Evolutionary conservation across 1,140 invertebrate genomes (phyloP).

Genomic region (Dolichoris vasculosae): DNA sequence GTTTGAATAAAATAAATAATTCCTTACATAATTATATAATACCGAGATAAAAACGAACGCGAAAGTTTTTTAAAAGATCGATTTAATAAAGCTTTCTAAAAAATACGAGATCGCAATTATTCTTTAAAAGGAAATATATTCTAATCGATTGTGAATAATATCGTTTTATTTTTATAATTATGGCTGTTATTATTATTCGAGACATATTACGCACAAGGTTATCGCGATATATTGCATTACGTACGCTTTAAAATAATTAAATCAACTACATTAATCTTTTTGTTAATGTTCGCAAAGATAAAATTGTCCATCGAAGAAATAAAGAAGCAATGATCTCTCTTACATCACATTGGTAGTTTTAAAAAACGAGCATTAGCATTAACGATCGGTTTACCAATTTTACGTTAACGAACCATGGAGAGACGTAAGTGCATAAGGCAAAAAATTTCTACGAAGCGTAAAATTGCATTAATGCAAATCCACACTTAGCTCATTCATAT

Average conservation of each 20-base stretch:
- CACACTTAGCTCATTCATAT: neutral
- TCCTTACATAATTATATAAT: too few relatives aligned
- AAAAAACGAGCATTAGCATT: conserved; percentile 2
- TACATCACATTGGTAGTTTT: neutral
- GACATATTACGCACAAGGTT: too few relatives aligned
- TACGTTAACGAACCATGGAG: neutral
- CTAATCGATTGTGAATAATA: too few relatives aligned
- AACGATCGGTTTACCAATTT: conserved; percentile 8
- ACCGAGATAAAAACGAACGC: too few relatives aligned
- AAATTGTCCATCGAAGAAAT: neutral
- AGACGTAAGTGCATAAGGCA: neutral
- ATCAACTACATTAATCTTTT: too few relatives aligned
- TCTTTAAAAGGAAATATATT: too few relatives aligned
- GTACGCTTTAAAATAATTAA: neutral
- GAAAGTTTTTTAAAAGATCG: too few relatives aligned
- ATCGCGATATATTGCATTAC: neutral
- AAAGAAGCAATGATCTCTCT: neutral
- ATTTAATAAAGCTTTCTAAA: too few relatives aligned
- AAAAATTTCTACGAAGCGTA: conserved; percentile 29
- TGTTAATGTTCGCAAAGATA: too few relatives aligned
- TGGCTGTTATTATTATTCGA: too few relatives aligned
- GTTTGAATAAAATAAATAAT: neutral
- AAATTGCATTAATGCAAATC: conserved; percentile 55
- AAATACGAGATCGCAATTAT: too few relatives aligned
- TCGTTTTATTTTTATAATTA: too few relatives aligned